A percentile compares a stretch with the other conserved stretches of the same genome.
phyloP scores from a whole-genome alignment of 2,888 invertebrate species.

The Priocnemis perturbator region DNA sequence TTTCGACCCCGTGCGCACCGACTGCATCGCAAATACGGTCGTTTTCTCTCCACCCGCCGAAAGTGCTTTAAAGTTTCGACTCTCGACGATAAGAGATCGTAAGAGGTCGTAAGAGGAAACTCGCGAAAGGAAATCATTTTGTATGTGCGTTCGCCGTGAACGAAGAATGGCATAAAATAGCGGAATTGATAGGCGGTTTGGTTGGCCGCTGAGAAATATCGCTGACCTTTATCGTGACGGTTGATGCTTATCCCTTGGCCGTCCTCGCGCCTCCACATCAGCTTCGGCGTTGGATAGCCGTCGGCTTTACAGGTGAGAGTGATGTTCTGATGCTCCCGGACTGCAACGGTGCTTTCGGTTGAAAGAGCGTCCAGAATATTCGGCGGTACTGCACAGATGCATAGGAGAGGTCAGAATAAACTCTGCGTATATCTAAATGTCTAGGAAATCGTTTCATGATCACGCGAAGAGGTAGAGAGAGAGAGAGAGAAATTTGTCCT shows the following conservation, averaged over 20 bases:
- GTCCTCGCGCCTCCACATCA: slow-evolving; percentile 95
- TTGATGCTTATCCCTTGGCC: slow-evolving; percentile 91
- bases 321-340: slow-evolving; percentile 95
- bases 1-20: slow-evolving; percentile 33
- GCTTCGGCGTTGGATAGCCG: slow-evolving; percentile 93
- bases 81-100: slow-evolving; percentile 27
- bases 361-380: slow-evolving; percentile 93
- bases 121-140: slow-evolving; percentile 22
- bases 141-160: not conserved
- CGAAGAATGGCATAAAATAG: not conserved
- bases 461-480: too few species aligned
- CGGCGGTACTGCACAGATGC: slow-evolving; percentile 87
- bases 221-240: slow-evolving; percentile 88
- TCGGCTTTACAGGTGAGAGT: slow-evolving; percentile 93
- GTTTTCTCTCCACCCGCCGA: slow-evolving; percentile 22
- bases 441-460: too few species aligned
- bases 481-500: not conserved
- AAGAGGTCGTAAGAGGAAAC: slow-evolving; percentile 22
- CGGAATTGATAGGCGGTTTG: not conserved
- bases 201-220: too few species aligned
- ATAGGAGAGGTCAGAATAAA: not conserved
- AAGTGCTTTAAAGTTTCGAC: slow-evolving; percentile 34
- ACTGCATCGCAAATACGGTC: slow-evolving; percentile 41
- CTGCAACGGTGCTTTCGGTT: slow-evolving; percentile 93
- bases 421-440: too few species aligned